Base-by-base conservation (phyloP, 30 jellyfish, hydroid and myxozoan genomes). In the Morbakka virulenta region DNA sequence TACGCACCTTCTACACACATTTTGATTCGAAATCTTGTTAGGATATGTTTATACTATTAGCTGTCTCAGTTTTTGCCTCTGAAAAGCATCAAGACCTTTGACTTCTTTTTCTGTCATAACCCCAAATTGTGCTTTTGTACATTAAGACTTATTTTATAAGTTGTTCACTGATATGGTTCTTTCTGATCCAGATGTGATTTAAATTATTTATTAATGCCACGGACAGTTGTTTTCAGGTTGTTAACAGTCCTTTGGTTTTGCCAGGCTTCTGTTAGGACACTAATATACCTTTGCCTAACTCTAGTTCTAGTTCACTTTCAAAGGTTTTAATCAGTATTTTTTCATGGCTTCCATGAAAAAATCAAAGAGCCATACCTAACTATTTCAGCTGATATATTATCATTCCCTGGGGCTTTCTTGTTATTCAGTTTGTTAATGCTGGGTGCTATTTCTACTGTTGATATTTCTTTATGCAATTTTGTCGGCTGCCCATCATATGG, bases 371-470 rank as follows among this genome's bases (percentile, higher is more conserved):
- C 12, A 52, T 51, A 51, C 69, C 33, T 76, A 52, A 32, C 4
- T 32, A n/a, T n/a, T n/a, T n/a, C n/a, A n/a, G n/a, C n/a, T n/a
- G n/a, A n/a, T n/a, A n/a, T n/a, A n/a, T n/a, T 76, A 27, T 76
- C 79, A 34, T 25, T 29, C 22, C 68, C 87, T 57, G 87, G 72
- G 62, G 85, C 57, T 50, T 52, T 73, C 41, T 50, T 73, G 31
- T 49, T 73, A 28, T 73, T 73, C 62, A 73, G 35, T 29, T 73
- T 73, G 20, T 73, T 51, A 50, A 73, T 62, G 61, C 79, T 30
- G 47, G 29, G 69, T 76, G 79, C n/a, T 53, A 52, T 69, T 76
- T 76, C 87, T 76, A 57, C 79, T 76, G 34, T 2, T 76, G 87
- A 53, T 76, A 76, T 76, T 76, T 57, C 79, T 76, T 32, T 76